These are phyloP conservation scores for Eptatretus burgeri DNA, from an alignment of 2,113 vertebrate species.

Conservation along the genomic window DNA sequence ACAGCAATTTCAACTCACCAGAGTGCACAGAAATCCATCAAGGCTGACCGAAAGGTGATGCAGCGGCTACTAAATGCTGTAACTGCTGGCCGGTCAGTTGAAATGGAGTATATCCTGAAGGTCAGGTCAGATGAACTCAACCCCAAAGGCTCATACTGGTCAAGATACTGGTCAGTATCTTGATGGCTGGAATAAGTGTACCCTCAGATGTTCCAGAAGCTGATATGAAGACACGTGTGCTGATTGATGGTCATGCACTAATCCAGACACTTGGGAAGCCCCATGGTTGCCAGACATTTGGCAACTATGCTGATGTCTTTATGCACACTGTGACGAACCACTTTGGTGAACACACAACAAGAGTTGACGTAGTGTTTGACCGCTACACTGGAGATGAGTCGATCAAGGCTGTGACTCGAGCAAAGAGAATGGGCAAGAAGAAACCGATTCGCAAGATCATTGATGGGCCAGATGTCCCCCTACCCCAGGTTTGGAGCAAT, in stretches of 20 bases:
- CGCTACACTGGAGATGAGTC: background rate
- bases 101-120: background rate
- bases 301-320: background rate
- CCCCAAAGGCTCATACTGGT: background rate
- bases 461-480: background rate
- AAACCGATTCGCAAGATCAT: background rate
- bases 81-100: background rate
- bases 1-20: constrained; percentile 6
- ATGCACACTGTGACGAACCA: background rate
- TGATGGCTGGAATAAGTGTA: too few relatives aligned
- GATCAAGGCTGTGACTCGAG: background rate
- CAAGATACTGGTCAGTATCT: background rate
- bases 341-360: background rate
- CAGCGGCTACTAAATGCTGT: background rate
- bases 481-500: background rate
- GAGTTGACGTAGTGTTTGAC: background rate
- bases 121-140: background rate
- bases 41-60: background rate
- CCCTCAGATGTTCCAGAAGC: background rate
- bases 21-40: background rate
- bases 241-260: background rate
- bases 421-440: background rate
- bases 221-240: background rate
- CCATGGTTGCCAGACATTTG: background rate
- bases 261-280: background rate